phyloP scores from a whole-genome alignment of 1,140 invertebrate genomes.

The Chlorops oryzae region DNA sequence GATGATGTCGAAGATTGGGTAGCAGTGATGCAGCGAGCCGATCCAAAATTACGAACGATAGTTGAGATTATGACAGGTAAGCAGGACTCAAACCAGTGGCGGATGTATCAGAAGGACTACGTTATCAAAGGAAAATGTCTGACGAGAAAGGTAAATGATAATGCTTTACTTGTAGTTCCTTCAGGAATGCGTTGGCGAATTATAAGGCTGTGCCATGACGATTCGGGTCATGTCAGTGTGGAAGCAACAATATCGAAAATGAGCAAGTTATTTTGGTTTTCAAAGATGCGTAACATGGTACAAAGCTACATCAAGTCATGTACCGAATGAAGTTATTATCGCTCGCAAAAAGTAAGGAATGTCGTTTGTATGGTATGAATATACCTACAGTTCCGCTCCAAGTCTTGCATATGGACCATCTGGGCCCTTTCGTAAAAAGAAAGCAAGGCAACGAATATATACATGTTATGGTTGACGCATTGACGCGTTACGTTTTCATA shows the following conservation, averaged over 20 bases:
- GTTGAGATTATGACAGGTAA: neutral
- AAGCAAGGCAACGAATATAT: conserved; percentile 15
- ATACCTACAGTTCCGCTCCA: neutral
- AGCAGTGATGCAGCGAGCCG: neutral
- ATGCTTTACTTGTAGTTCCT: conserved; percentile 1
- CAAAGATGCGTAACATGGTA: neutral
- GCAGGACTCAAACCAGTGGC: too few species aligned
- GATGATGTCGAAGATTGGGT: conserved; percentile 8
- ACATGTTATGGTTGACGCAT: conserved; percentile 12
- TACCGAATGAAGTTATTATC: neutral
- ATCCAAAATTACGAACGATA: neutral
- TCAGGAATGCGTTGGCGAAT: conserved; percentile 2
- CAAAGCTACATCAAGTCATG: conserved; percentile 2
- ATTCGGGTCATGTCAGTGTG: neutral
- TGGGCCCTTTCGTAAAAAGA: conserved; percentile 26
- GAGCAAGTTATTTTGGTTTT: neutral
- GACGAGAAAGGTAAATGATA: neutral
- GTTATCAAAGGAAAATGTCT: neutral
- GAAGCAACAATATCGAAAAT: neutral
- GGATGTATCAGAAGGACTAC: neutral
- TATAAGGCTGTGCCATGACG: too few species aligned
- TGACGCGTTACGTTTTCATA: conserved; percentile 7
- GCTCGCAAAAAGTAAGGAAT: conserved; percentile 11
- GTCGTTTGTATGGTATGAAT: conserved; percentile 13
- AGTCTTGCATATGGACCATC: conserved; percentile 26